Conservation (phyloP, 2,113 vertebrate genomes). For the Nannobrachium achirus region DNA sequence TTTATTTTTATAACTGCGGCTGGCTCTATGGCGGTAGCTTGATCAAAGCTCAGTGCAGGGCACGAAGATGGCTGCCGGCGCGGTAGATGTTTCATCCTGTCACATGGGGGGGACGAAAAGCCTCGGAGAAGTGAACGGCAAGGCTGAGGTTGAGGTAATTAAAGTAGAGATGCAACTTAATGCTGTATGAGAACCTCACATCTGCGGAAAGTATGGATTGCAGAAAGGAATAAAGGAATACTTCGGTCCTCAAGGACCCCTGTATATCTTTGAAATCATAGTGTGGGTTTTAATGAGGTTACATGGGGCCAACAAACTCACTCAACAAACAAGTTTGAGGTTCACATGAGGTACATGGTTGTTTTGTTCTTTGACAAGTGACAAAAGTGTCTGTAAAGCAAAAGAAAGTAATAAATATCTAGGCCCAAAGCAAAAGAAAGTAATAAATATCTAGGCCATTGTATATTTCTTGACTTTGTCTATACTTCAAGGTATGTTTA, state of each 20-base stretch:
- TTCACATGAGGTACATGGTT: too few relatives aligned
- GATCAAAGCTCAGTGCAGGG: slow-evolving; percentile 60
- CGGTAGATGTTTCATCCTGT: slow-evolving; percentile 51
- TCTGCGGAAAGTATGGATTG: background rate
- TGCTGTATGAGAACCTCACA: background rate
- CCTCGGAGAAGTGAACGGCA: slow-evolving; percentile 24
- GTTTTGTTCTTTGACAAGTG: too few relatives aligned
- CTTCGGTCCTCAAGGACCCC: background rate
- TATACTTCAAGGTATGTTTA: too few relatives aligned
- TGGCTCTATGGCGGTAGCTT: slow-evolving; percentile 40
- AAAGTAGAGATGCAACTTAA: slow-evolving; percentile 35
- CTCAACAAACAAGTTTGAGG: background rate
- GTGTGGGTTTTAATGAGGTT: background rate
- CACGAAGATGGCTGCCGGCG: slow-evolving; percentile 27
- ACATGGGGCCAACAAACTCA: background rate
- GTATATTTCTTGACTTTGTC: too few relatives aligned
- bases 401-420: too few relatives aligned
- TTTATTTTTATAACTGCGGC: slow-evolving; percentile 43
- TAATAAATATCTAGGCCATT: too few relatives aligned
- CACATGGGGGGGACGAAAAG: slow-evolving; percentile 48
- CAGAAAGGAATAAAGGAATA: background rate
- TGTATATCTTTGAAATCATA: background rate
- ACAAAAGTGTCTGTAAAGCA: too few relatives aligned
- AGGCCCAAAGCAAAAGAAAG: too few relatives aligned
- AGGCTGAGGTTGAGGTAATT: slow-evolving; percentile 34